Base-by-base conservation (phyloP, 2,888 invertebrate species). In the Elysia crispata region DNA sequence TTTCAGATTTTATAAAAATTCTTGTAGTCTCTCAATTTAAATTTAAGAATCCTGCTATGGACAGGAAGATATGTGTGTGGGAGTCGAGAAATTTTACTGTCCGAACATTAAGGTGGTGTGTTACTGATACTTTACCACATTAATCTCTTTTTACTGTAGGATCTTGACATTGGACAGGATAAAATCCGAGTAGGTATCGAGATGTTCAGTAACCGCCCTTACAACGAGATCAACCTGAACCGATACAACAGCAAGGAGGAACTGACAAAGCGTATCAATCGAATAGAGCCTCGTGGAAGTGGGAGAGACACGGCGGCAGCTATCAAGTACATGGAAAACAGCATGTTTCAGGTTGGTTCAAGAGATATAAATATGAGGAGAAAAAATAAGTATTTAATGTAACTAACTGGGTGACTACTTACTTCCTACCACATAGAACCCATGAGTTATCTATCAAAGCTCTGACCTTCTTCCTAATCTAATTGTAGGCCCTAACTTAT, bases 281-380 rank as follows among this genome's bases (percentile, higher is more conserved):
- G 41, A 11, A 86, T 89, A 60, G 86, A 85, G 54, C 87, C 88
- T 83, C 84, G 84, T 25, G 78, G 84, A 15, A 90, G 91, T 15
- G 86, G 85, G 11, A 90, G 90, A 28, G 89, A 89, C 82, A 90
- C 89, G 0, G 88, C 87, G 69, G 80, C 70, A 23, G 89, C 89
- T n/a, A 77, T 87, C 0, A 85, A 85, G 75, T 86, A 83, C 57
- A 77, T 84, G 81, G 81, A 81, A 82, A 15, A 81, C 78, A 57
- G 49, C 73, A 80, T 80, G 79, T 83, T 80, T 70, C 76, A 41
- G 54, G 23, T 41, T 6, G 25, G 41, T 3, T 41, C 11, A 41
- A 41, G 3, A 11, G 3, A 11, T 3, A 41, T 11, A 6, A 6
- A 41, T 11, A 41, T 41, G 41, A 11, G 11, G 3, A 41, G 41